Evolutionary conservation across 2,888 invertebrate genomes (phyloP), one percentile per base, ranked within the genome.

Genomic region (Eristalis arbustorum): DNA sequence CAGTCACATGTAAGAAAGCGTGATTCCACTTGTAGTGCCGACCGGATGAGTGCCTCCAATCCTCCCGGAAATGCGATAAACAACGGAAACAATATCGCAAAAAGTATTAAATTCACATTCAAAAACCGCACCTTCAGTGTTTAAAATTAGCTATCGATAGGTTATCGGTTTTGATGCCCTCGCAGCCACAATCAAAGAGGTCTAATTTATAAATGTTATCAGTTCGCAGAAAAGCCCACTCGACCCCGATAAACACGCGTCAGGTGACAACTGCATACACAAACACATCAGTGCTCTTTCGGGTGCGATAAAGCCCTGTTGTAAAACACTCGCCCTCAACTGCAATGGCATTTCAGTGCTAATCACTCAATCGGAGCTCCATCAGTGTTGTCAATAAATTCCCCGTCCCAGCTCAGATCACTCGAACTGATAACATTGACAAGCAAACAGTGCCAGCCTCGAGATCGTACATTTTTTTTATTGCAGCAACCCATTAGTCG

Each of bases 391-490:
- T 56, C 18, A 18, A 69, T 63, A 37, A 61, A 63, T 62, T 59
- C 77, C 78, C 83, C n/a, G n/a, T n/a, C n/a, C 72, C 49, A 6
- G 18, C 18, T 18, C 18, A 49, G 49, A 49, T 49, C 40, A 34
- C 59, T 57, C 28, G 40, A 57, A 18, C n/a, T 37, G 61, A 71
- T 18, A 69, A 61, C 28, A 23, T 56, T 59, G 28, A 49, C 31
- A 59, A 59, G 59, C 57, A 37, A 66, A 57, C 18, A 34, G 11
- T 23, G 23, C 13, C 62, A 68, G 10, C 37, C 18, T 18, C 31
- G 23, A 67, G 73, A 64, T 64, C 64, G 59, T 40, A 34, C 66
- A 77, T 62, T 25, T 67, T 25, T 67, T 77, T 77, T 34, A 82
- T 77, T 77, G 72, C 42, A 34, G 67, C 42, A 34, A 28, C 57